Evolutionary conservation across 2,888 invertebrate genomes (phyloP).

Genomic region (Lithophane ornitopus): DNA sequence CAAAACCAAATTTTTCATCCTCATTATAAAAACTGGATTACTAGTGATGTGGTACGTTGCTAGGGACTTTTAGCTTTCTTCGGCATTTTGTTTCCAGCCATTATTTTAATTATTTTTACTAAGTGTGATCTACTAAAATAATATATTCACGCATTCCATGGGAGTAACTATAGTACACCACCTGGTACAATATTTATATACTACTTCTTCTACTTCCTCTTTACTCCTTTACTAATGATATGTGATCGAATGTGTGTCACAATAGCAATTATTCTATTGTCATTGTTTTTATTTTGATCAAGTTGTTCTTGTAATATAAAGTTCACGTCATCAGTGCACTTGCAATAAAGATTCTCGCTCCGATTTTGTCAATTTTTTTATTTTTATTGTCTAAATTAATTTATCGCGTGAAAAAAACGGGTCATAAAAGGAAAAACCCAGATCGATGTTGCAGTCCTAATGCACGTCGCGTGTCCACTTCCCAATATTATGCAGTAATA

Average conservation of each 20-base stretch:
- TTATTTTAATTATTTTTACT: not conserved
- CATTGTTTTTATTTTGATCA: too few species aligned
- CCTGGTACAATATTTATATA: too few species aligned
- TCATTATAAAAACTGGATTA: not conserved
- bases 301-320: not conserved
- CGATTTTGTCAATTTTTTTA: too few species aligned
- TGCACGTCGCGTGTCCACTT: constrained; percentile 75
- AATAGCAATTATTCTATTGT: too few species aligned
- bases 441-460: constrained; percentile 68
- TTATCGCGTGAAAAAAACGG: constrained; percentile 29
- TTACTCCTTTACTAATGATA: too few species aligned
- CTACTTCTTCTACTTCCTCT: too few species aligned
- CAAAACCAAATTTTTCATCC: too few species aligned
- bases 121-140: too few species aligned
- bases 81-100: not conserved
- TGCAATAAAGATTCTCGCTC: not conserved
- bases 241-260: too few species aligned
- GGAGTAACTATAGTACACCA: too few species aligned
- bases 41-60: not conserved
- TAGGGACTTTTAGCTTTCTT: not conserved
- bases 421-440: constrained; percentile 58
- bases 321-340: not conserved
- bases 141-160: too few species aligned
- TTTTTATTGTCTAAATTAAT: too few species aligned
- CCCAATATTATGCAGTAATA: constrained; percentile 62